phyloP scores from a whole-genome alignment of 2,888 invertebrate species.

The Craniophora ligustri region DNA sequence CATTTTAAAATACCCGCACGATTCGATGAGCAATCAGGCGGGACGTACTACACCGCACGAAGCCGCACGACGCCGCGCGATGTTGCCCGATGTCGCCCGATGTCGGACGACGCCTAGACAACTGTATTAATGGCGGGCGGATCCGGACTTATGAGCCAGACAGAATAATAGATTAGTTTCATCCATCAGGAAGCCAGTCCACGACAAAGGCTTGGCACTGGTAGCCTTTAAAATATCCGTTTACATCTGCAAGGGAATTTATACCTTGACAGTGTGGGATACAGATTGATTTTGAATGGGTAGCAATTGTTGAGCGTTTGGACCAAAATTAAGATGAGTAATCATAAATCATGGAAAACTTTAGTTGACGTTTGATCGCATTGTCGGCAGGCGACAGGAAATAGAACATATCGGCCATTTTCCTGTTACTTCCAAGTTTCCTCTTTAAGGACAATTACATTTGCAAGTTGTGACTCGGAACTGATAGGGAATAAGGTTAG shows the following conservation, averaged over 20 bases:
- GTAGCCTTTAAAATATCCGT: conserved; percentile 40
- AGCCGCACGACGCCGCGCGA: conserved; percentile 13
- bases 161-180: conserved; percentile 62
- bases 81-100: conserved; percentile 18
- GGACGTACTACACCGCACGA: conserved; percentile 10
- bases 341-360: not conserved
- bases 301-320: conserved; percentile 4
- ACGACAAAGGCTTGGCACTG: conserved; percentile 58
- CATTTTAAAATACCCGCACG: conserved; percentile 45
- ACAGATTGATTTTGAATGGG: conserved; percentile 28
- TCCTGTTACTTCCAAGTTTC: not conserved
- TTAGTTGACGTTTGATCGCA: not conserved
- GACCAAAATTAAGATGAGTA: conserved; percentile 22
- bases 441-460: not conserved
- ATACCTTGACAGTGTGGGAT: conserved; percentile 18
- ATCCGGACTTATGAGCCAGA: conserved; percentile 61
- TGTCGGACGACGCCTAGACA: conserved; percentile 36
- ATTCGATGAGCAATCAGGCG: conserved; percentile 47
- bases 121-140: conserved; percentile 60
- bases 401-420: not conserved
- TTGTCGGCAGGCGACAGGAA: not conserved
- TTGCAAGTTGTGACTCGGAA: too few relatives aligned
- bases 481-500: too few relatives aligned
- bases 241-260: conserved; percentile 28
- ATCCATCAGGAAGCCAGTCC: conserved; percentile 62